These are phyloP conservation scores for Leucophenga maculata DNA, from an alignment of 2,888 invertebrate genomes.

Conservation along the genomic window DNA sequence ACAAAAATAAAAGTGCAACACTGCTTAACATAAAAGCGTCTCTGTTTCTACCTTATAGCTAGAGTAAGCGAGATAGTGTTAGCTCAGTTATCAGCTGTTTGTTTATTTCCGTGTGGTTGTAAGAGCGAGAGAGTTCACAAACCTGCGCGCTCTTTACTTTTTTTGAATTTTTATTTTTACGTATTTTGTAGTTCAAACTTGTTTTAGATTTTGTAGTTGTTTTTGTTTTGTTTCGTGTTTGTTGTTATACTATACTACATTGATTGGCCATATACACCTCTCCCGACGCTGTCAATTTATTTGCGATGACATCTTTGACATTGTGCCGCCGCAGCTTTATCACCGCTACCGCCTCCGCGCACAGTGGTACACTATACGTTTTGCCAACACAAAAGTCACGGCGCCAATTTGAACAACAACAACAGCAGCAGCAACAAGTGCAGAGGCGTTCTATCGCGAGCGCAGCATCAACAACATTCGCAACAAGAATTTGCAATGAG, in stretches of 20 bases:
- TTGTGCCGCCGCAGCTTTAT: slow-evolving; percentile 45
- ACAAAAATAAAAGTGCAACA: slow-evolving; percentile 53
- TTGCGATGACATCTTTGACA: slow-evolving; percentile 53
- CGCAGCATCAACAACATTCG: slow-evolving; percentile 25
- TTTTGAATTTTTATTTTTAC: slow-evolving; percentile 36
- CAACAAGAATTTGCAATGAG: slow-evolving; percentile 27
- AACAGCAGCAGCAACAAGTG: slow-evolving; percentile 33
- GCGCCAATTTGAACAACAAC: slow-evolving; percentile 1
- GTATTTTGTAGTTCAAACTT: slow-evolving; percentile 24
- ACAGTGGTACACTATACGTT: slow-evolving; percentile 43
- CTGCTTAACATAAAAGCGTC: slow-evolving; percentile 41
- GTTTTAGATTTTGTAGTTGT: neutral
- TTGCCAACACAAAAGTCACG: slow-evolving; percentile 51
- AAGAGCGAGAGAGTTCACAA: no score
- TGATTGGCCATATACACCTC: slow-evolving; percentile 7
- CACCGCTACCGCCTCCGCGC: slow-evolving; percentile 47
- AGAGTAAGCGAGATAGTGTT: no score
- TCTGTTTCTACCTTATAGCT: neutral
- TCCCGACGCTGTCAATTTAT: slow-evolving; percentile 36
- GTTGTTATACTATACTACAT: neutral
- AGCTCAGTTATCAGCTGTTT: no score
- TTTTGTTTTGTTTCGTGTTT: neutral
- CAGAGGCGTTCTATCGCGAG: slow-evolving; percentile 16
- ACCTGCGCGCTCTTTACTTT: slow-evolving; percentile 24
- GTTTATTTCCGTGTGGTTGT: no score